Conservation (phyloP, 2,888 invertebrate species). For the Leptopilina syphax region DNA sequence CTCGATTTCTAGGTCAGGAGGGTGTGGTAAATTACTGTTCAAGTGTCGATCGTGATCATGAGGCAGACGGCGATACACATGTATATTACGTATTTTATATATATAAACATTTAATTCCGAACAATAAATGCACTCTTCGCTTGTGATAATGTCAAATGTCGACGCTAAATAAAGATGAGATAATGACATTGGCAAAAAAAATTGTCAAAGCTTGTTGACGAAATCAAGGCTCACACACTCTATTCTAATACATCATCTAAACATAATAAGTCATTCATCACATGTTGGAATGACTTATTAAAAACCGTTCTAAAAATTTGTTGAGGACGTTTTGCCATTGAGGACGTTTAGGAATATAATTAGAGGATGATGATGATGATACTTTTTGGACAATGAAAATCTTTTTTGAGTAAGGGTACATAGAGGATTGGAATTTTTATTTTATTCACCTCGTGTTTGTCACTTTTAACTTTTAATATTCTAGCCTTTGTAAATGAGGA, state of each 20-base stretch:
- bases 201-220: constrained; percentile 26
- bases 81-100: background rate
- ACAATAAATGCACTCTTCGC: constrained; percentile 22
- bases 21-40: constrained; percentile 58
- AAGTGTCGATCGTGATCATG: constrained; percentile 35
- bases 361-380: too few relatives aligned
- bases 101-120: background rate
- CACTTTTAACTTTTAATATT: too few relatives aligned
- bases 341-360: background rate
- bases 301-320: background rate
- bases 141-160: constrained; percentile 10
- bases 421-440: too few relatives aligned
- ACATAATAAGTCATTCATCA: background rate
- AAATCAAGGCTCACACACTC: constrained; percentile 3
- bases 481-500: too few relatives aligned
- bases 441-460: too few relatives aligned
- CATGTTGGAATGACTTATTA: background rate
- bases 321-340: background rate
- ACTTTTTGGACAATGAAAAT: too few relatives aligned
- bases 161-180: constrained; percentile 28
- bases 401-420: too few relatives aligned
- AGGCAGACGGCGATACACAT: background rate
- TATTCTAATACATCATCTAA: constrained; percentile 3
- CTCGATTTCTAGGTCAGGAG: constrained; percentile 66
- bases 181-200: constrained; percentile 35